Evolutionary conservation across 2,888 invertebrate species (phyloP).

Genomic region (Andrena praecox): DNA sequence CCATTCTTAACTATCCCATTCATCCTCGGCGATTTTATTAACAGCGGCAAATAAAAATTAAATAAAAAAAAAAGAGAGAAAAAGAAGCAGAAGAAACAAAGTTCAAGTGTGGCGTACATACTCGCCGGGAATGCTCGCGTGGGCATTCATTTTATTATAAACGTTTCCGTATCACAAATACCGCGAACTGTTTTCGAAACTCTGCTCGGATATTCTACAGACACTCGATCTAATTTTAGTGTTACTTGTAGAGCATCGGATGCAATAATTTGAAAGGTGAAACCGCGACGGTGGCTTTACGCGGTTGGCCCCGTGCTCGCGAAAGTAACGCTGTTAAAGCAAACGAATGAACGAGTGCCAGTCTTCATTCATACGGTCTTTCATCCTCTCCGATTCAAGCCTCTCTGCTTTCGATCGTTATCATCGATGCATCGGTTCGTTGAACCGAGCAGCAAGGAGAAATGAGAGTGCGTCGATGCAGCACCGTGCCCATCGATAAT

Average conservation of each 20-base stretch:
- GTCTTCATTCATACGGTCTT: conserved; percentile 24
- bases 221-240: conserved; percentile 24
- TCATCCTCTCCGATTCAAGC: not conserved
- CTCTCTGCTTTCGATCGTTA: not conserved
- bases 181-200: not conserved
- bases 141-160: conserved; percentile 21
- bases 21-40: not conserved
- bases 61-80: too few relatives aligned
- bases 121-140: too few relatives aligned
- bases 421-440: conserved; percentile 10
- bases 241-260: conserved; percentile 6
- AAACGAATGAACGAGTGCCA: conserved; percentile 23
- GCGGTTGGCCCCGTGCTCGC: conserved; percentile 3
- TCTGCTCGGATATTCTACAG: conserved; percentile 4
- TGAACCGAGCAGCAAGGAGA: not conserved
- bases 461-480: not conserved
- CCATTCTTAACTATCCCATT: not conserved
- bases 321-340: conserved; percentile 12
- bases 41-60: too few relatives aligned
- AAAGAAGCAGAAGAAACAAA: not conserved
- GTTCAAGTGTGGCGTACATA: too few relatives aligned
- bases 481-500: not conserved
- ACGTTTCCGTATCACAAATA: conserved; percentile 28
- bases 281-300: conserved; percentile 18
- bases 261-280: conserved; percentile 1